These are phyloP conservation scores for Athalia circularis DNA, from an alignment of 2,888 invertebrate genomes.

Conservation along the genomic window DNA sequence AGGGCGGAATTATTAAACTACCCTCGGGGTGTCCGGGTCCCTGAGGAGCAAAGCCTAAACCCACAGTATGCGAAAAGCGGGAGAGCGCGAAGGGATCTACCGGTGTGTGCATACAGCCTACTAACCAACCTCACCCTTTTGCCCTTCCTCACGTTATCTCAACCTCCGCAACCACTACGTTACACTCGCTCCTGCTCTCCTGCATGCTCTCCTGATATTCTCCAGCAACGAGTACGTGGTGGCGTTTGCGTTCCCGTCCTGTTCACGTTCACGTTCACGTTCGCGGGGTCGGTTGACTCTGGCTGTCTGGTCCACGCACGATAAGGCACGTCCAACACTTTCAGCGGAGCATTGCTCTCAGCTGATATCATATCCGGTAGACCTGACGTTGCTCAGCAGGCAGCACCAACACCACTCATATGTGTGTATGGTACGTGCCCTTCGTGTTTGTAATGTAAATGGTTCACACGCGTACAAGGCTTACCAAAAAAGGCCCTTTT, in stretches of 20 bases:
- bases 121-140: constrained; percentile 4
- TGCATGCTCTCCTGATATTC: constrained; percentile 23
- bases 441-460: not conserved
- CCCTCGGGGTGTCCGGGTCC: not conserved
- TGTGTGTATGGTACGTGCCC: constrained; percentile 7
- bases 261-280: constrained; percentile 1
- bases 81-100: constrained; percentile 4
- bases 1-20: too few species aligned
- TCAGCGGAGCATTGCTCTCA: constrained; percentile 68
- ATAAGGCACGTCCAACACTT: constrained; percentile 73
- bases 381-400: constrained; percentile 42
- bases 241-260: constrained; percentile 6
- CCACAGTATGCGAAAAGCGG: not conserved
- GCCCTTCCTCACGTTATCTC: not conserved
- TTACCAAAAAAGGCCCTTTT: not conserved
- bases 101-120: constrained; percentile 25
- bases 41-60: constrained; percentile 19
- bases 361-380: constrained; percentile 70
- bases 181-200: not conserved
- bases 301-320: constrained; percentile 71
- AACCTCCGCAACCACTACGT: not conserved
- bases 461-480: not conserved
- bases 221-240: constrained; percentile 27
- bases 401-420: not conserved
- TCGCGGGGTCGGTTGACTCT: constrained; percentile 57